phyloP scores from a whole-genome alignment of 2,888 invertebrate genomes.

The Rapana venosa region DNA sequence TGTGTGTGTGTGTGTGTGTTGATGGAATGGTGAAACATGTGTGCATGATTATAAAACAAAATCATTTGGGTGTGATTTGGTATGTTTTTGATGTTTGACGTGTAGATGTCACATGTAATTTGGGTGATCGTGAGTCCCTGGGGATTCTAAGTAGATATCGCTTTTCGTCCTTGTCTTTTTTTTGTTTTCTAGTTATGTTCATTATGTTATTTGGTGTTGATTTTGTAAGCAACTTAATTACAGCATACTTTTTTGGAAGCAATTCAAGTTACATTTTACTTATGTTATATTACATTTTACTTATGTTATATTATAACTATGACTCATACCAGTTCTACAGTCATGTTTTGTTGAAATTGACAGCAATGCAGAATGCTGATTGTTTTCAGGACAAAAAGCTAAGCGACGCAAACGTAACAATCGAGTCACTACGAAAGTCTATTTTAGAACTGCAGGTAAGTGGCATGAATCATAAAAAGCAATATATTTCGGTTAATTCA shows the following conservation, averaged over 20 bases:
- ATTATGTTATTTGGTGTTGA: no score
- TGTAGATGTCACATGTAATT: background rate
- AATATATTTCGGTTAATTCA: background rate
- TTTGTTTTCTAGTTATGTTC: no score
- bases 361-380: background rate
- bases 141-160: no score
- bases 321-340: no score
- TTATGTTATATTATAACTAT: no score
- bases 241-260: background rate
- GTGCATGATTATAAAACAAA: background rate
- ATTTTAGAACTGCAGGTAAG: conserved; percentile 71
- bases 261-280: no score
- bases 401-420: conserved; percentile 64
- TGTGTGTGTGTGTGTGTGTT: background rate
- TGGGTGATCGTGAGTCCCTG: background rate
- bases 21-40: background rate
- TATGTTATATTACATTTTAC: background rate
- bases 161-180: no score
- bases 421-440: conserved; percentile 69
- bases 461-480: background rate
- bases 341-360: no score
- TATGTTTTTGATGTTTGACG: background rate
- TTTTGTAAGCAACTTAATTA: background rate
- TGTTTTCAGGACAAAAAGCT: conserved; percentile 68
- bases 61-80: background rate